A percentile compares a stretch with the other conserved stretches of the same genome.
These are phyloP conservation scores for Protophormia terraenovae DNA, from an alignment of 2,888 invertebrate genomes.

Conservation along the genomic window DNA sequence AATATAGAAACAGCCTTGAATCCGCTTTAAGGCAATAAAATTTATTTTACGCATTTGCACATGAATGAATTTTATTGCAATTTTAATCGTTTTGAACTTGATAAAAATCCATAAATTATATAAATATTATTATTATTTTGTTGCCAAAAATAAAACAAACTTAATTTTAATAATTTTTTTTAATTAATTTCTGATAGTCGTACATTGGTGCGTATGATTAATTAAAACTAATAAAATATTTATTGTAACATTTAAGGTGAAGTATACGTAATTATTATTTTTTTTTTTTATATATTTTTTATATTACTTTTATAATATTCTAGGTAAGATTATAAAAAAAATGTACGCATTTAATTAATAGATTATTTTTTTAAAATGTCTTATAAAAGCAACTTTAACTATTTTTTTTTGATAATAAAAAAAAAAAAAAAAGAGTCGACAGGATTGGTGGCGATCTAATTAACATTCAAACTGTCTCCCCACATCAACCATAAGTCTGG, in stretches of 20 bases:
- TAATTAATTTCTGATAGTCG: background rate
- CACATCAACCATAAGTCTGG: too few relatives aligned
- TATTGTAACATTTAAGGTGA: background rate
- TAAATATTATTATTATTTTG: background rate
- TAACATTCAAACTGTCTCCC: too few relatives aligned
- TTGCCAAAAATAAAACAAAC: constrained; percentile 22
- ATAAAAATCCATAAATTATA: constrained; percentile 38
- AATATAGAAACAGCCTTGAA: constrained; percentile 38
- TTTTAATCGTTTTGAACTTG: constrained; percentile 54
- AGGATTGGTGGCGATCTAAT: too few relatives aligned
- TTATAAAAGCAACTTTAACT: too few relatives aligned
- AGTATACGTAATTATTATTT: background rate
- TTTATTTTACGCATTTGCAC: constrained; percentile 47
- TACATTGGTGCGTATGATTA: constrained; percentile 26
- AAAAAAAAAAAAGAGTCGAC: too few relatives aligned
- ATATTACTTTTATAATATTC: too few relatives aligned
- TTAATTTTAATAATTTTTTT: background rate
- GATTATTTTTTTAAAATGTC: too few relatives aligned
- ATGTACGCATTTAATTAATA: too few relatives aligned
- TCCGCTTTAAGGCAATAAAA: constrained; percentile 16
- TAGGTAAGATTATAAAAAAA: too few relatives aligned
- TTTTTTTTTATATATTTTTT: too few relatives aligned
- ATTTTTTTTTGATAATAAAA: too few relatives aligned
- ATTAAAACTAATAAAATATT: background rate
- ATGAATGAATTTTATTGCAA: constrained; percentile 47